Base-by-base conservation (phyloP, 1,140 invertebrate genomes). In the Euborellia annulipes region DNA sequence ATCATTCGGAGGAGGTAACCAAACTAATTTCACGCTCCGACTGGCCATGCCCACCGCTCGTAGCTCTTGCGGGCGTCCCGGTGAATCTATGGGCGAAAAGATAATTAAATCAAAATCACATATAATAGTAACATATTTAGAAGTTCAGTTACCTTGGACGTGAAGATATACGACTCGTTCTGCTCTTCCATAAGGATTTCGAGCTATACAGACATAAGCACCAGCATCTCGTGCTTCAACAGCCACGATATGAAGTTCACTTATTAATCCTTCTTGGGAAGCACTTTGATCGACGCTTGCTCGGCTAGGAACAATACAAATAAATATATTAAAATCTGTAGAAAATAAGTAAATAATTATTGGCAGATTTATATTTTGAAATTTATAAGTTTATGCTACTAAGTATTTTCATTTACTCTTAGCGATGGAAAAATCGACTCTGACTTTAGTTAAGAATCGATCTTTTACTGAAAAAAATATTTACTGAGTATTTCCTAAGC, bases 61-160 rank as follows among this genome's bases (percentile, higher is more conserved):
- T 2, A 65, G 44, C 39, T 62, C 55, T 23, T 47, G 48, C 0
- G 65, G 64, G 0, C 59, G 52, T 40, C 66, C 64, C 14, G 67
- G 66, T 2, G 50, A 51, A 45, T 67, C 64, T 64, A 51, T 4
- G 47, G 43, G 20, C 14, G 14, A 6, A 38, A 8, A n/a, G n/a
- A n/a, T n/a, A n/a, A n/a, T n/a, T n/a, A 3, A 8, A 41, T 21
- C 6, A 4, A 20, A 41, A 23, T 4, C 7, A 9, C 7, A 8
- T 3, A 8, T 20, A 7, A 41, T 14, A 38, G 6, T 7, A 6
- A 41, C n/a, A n/a, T n/a, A n/a, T n/a, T n/a, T n/a, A n/a, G n/a
- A n/a, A n/a, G n/a, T n/a, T n/a, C 17, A 45, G 54, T 55, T 54
- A 73, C 72, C 71, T 65, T 71, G 66, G 2, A 75, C 69, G 30